Percentiles rank a stretch among this genome's conserved stretches.
Evolutionary conservation across 2,113 vertebrate genomes (phyloP).

Genomic region (Syrmaticus mikado): DNA sequence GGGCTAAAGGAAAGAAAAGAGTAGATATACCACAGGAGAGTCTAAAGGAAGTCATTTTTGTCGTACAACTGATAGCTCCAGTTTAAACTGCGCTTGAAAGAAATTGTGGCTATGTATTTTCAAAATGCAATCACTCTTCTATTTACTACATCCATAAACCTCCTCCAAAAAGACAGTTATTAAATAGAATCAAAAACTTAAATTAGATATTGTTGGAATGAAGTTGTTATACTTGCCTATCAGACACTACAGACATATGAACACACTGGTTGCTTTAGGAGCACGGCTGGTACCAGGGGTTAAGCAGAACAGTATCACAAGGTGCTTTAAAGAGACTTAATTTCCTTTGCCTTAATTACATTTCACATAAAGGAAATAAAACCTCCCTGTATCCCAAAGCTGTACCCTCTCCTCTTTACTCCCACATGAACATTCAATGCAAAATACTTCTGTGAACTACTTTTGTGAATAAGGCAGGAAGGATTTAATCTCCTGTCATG

Average conservation of each 20-base stretch:
- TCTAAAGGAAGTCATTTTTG: background rate
- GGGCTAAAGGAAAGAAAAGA: background rate
- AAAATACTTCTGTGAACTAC: background rate
- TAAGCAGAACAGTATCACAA: conserved; percentile 25
- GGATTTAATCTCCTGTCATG: background rate
- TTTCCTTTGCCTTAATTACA: background rate
- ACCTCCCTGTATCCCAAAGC: background rate
- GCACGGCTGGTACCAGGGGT: background rate
- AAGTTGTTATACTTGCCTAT: background rate
- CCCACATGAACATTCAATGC: rapidly evolving
- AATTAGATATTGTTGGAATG: background rate
- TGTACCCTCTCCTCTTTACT: background rate
- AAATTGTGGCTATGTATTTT: background rate
- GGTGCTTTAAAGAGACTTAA: conserved; percentile 2
- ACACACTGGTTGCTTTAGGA: conserved; percentile 1
- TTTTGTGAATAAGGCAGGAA: background rate
- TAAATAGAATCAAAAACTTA: background rate
- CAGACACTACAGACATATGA: conserved; percentile 23
- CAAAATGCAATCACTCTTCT: background rate
- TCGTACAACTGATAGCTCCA: background rate
- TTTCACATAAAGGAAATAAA: conserved; percentile 4
- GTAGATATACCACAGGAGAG: background rate
- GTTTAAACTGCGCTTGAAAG: background rate
- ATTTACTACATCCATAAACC: background rate
- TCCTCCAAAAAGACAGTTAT: background rate